A percentile compares a stretch with the other conserved stretches of the same genome.
phyloP scores from a whole-genome alignment of 2,113 vertebrate genomes.

The Oostethus manadensis region DNA sequence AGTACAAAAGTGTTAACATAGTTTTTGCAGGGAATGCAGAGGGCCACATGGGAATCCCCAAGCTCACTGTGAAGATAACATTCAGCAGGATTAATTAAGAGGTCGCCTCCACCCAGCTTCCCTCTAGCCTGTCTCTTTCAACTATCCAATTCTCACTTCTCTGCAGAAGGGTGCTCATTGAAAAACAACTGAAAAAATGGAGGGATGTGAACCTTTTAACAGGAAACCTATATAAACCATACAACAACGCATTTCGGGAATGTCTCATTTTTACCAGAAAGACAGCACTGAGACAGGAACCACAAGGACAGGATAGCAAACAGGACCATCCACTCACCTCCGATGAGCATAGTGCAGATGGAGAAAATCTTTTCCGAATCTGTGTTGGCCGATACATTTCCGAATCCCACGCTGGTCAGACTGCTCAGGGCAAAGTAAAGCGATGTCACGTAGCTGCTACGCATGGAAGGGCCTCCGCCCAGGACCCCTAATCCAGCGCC shows the following conservation, averaged over 20 bases:
- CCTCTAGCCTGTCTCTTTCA: not conserved
- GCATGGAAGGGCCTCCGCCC: conserved; percentile 68
- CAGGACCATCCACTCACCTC: conserved; percentile 59
- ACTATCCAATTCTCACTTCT: not conserved
- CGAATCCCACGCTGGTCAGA: conserved; percentile 79
- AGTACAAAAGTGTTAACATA: not conserved
- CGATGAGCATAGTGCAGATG: conserved; percentile 81
- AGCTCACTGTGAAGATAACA: not conserved
- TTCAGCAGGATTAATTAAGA: conserved; percentile 11
- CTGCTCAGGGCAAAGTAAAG: conserved; percentile 81
- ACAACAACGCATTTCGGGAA: not conserved
- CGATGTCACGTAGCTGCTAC: conserved; percentile 79
- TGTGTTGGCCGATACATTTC: conserved; percentile 80
- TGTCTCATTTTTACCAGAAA: conserved; percentile 15
- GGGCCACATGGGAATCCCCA: not conserved
- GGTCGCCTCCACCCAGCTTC: not conserved
- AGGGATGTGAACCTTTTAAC: not conserved
- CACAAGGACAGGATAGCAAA: too few species aligned
- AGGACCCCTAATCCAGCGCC: conserved; percentile 34
- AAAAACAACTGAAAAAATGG: conserved; percentile 3
- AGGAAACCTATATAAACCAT: too few species aligned
- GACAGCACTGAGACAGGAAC: too few species aligned
- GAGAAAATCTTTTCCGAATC: conserved; percentile 83
- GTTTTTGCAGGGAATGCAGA: conserved; percentile 1
- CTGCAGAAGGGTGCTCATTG: not conserved